These are phyloP conservation scores for Spilarctia lutea DNA, from an alignment of 2,888 invertebrate genomes.

Conservation along the genomic window DNA sequence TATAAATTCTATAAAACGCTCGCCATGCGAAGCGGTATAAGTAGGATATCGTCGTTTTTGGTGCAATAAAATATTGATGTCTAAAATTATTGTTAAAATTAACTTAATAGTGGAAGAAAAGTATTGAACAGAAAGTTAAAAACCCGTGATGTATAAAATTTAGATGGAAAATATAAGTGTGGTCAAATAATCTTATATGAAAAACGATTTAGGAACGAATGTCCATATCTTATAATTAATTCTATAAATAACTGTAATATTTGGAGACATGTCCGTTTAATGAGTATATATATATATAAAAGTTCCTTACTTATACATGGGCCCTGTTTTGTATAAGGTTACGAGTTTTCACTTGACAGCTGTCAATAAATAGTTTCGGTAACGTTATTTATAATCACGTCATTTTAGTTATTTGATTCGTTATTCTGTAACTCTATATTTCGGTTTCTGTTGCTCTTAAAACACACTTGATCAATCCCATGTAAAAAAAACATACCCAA, in stretches of 20 bases:
- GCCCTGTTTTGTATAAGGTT: not conserved
- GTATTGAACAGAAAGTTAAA: constrained; percentile 14
- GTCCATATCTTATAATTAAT: constrained; percentile 66
- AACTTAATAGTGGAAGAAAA: constrained; percentile 16
- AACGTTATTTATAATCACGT: not conserved
- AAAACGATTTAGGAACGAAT: constrained; percentile 52
- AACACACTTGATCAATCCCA: too few relatives aligned
- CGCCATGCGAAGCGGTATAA: constrained; percentile 44
- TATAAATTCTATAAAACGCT: constrained; percentile 34
- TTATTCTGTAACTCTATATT: not conserved
- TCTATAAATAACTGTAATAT: constrained; percentile 44
- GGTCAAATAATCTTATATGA: constrained; percentile 27
- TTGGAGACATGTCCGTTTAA: constrained; percentile 16
- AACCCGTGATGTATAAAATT: constrained; percentile 28
- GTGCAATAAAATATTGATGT: constrained; percentile 53
- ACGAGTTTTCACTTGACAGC: not conserved
- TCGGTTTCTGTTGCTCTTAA: too few relatives aligned
- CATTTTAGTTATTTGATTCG: not conserved
- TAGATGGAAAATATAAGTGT: constrained; percentile 26
- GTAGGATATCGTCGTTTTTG: constrained; percentile 47
- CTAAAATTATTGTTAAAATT: constrained; percentile 45
- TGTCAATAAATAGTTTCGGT: not conserved
- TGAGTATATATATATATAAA: constrained; percentile 18
- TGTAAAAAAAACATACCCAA: too few relatives aligned
- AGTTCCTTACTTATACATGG: constrained; percentile 6